Conservation (phyloP, 2,113 vertebrate genomes). For the Neodon shergylaensis region DNA sequence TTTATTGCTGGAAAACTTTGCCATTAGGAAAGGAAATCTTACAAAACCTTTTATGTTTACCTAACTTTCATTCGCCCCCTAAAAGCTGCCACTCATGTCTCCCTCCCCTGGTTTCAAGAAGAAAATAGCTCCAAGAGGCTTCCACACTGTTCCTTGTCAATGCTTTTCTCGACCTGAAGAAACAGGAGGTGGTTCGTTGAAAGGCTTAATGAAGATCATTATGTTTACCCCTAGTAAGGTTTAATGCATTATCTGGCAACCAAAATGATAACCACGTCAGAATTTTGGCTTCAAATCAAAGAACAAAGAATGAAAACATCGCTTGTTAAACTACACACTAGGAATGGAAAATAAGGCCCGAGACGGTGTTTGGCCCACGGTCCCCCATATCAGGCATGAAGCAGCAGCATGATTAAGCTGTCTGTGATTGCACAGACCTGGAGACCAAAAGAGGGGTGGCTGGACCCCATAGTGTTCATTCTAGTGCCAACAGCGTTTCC, state of each 20-base stretch:
- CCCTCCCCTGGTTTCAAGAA: slow-evolving; percentile 82
- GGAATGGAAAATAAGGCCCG: slow-evolving; percentile 82
- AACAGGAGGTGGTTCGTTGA: slow-evolving; percentile 87
- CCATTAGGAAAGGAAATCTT: slow-evolving; percentile 87
- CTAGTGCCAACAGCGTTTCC: slow-evolving; percentile 69
- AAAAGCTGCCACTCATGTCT: slow-evolving; percentile 86
- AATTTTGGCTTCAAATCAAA: slow-evolving; percentile 87
- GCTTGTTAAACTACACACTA: slow-evolving; percentile 84
- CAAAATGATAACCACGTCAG: slow-evolving; percentile 85
- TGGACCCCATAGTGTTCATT: slow-evolving; percentile 71
- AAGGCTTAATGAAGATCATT: slow-evolving; percentile 89
- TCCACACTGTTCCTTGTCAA: slow-evolving; percentile 81
- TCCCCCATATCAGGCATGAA: slow-evolving; percentile 76
- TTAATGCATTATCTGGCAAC: slow-evolving; percentile 90
- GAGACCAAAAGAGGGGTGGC: slow-evolving; percentile 72
- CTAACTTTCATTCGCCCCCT: slow-evolving; percentile 83
- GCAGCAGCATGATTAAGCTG: slow-evolving; percentile 65
- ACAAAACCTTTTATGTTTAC: slow-evolving; percentile 85
- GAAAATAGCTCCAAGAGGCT: slow-evolving; percentile 83
- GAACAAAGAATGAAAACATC: slow-evolving; percentile 84
- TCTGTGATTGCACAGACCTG: slow-evolving; percentile 72
- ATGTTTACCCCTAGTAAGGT: slow-evolving; percentile 88
- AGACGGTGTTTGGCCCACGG: slow-evolving; percentile 81
- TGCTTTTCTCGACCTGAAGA: slow-evolving; percentile 86
- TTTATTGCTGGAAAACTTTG: slow-evolving; percentile 90